Percentiles rank a stretch among this genome's conserved stretches.
These are phyloP conservation scores for Heterodera schachtii DNA, from an alignment of 1,140 invertebrate species.

Conservation along the genomic window DNA sequence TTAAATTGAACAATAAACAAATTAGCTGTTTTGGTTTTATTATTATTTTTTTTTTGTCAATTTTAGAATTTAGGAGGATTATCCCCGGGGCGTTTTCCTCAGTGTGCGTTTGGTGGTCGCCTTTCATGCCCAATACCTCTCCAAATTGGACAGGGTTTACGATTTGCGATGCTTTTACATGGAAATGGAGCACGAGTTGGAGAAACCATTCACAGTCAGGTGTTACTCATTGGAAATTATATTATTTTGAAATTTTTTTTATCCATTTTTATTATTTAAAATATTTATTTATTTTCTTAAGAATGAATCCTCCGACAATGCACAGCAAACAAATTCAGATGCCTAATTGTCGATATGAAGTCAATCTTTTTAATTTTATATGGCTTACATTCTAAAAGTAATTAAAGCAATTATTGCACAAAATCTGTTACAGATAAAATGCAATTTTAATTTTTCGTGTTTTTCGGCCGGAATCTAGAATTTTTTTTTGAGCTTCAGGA, in stretches of 20 bases:
- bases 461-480: too few relatives aligned
- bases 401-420: background rate
- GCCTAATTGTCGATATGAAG: constrained; percentile 62
- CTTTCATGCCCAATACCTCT: constrained; percentile 62
- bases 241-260: background rate
- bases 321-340: constrained; percentile 64
- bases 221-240: constrained; percentile 1
- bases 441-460: background rate
- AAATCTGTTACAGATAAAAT: background rate
- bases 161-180: constrained; percentile 64
- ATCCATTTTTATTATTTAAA: constrained; percentile 8
- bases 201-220: constrained; percentile 57
- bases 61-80: constrained; percentile 6
- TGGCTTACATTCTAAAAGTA: background rate
- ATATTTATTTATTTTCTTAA: constrained; percentile 26
- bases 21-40: background rate
- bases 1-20: background rate
- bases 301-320: constrained; percentile 50
- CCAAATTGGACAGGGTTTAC: constrained; percentile 61
- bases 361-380: background rate
- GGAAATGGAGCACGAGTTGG: constrained; percentile 61
- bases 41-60: background rate
- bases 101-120: constrained; percentile 55
- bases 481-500: too few relatives aligned
- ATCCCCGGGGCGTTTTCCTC: constrained; percentile 59